Base-by-base conservation (phyloP, 1,140 invertebrate genomes). In the Drosophila pseudoananassae region DNA sequence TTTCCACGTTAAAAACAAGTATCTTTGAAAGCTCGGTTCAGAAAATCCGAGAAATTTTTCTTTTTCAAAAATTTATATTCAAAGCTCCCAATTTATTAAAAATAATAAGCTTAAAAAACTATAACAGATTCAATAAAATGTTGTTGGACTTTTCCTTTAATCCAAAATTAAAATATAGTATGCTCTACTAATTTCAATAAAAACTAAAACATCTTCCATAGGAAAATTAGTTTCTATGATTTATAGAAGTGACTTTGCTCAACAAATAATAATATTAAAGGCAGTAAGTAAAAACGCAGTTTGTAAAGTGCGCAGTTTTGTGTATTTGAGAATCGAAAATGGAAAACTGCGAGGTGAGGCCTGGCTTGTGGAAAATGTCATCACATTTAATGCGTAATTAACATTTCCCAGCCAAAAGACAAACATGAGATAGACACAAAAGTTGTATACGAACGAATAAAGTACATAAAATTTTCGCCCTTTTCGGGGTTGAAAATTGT, bases 341-440 rank as follows among this genome's bases (percentile, higher is more conserved):
- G 17, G 20, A 29, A 57, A 23, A 51, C 27, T 4, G n/a, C 49
- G 64, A 72, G 55, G 47, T 64, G 55, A 78, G 20, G 58, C 43
- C 31, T 36, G 33, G 4, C 15, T 23, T 23, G 31, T 1, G 15
- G 33, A 54, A 25, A 54, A 54, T 40, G 15, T 36, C 29, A 9
- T 51, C 40, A 23, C 57, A 68, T 76, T 66, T 51, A 59, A 76
- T 59, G 73, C 78, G 78, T 81, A 81, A 81, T 81, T 80, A 81
- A 81, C 72, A 68, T 81, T 47, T 81, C 40, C 25, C 38, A 66
- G 31, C 29, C 38, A 27, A 52, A 52, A 27, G 12, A 14, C 8
- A 40, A 7, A 65, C 1, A 20, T 8, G 14, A 20, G n/a, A 38
- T 5, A 45, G 12, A 17, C 3, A 33, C 10, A 33, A 3, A 20